Base-by-base conservation (phyloP, 2,113 vertebrate species). In the Alethe diademata region DNA sequence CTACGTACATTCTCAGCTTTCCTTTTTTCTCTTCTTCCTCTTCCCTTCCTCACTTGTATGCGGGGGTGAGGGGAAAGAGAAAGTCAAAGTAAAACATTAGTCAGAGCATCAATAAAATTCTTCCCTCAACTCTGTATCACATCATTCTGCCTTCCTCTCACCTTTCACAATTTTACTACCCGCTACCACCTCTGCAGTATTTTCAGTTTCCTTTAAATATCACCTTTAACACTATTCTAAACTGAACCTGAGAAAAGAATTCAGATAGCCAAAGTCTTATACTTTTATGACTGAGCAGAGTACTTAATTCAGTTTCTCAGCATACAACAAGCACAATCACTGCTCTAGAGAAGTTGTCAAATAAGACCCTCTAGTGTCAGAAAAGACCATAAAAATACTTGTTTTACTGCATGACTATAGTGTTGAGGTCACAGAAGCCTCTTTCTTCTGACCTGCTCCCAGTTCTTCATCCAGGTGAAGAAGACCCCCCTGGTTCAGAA, bases 311-410 rank as follows among this genome's bases (percentile, higher is more conserved):
- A 5, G 74, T 78, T 70, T 66, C 51, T 69, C 50, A 58, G 61
- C 26, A 5, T 7, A 36, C 9, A 48, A 36, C 24, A 85, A 61
- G 29, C 51, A 86, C 36, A 51, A 69, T 11, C 3, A 11, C n/a
- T 62, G 35, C 45, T 58, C 57, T 6, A 36, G 23, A 80, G 74
- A 89, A 69, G 51, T 28, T 73, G 51, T 62, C 69, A 58, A 20
- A 12, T 40, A 67, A 88, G 90, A 95, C 71, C 84, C 61, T 85
- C 82, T 80, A 67, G 72, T 86, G 83, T 71, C 64, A 88, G 64
- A 74, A 79, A 29, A 76, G 42, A 42, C 47, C 88, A 69, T 16
- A n/a, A 17, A 66, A 86, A 36, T 20, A 61, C 54, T 35, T 5
- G 0, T 5, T 47, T n/a, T 40, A 42, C 8, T 78, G 16, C 5